These are phyloP conservation scores for Calameuta pallipes DNA, from an alignment of 2,888 invertebrate species.

Conservation along the genomic window DNA sequence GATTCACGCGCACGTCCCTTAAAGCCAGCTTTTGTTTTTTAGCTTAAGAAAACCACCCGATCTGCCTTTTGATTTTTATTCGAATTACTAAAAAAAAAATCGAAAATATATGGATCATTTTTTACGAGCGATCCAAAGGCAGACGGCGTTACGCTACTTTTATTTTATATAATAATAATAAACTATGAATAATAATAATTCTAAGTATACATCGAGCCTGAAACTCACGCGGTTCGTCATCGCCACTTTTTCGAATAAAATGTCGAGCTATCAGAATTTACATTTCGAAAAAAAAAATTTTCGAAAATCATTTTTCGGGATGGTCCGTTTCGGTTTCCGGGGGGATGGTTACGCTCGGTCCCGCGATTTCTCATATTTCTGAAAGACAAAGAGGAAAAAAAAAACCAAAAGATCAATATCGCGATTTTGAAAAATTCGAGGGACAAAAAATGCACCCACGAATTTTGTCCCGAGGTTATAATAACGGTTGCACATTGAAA, in stretches of 20 bases:
- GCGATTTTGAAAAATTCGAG: background rate
- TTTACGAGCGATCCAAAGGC: background rate
- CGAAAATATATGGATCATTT: background rate
- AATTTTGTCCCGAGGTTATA: background rate
- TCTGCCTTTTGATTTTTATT: background rate
- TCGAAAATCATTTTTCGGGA: background rate
- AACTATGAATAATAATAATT: background rate
- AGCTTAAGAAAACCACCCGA: background rate
- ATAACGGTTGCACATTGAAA: background rate
- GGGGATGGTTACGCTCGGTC: slow-evolving; percentile 1
- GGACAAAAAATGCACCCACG: background rate
- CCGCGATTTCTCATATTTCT: background rate
- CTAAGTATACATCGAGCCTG: background rate
- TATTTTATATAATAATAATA: background rate
- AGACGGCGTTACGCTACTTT: background rate
- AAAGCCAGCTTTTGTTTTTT: background rate
- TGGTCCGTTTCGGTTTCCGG: slow-evolving; percentile 3
- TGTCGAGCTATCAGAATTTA: no score
- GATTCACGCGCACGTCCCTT: background rate
- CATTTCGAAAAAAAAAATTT: background rate
- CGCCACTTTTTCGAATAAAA: background rate
- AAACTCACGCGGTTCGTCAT: background rate
- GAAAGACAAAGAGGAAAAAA: background rate
- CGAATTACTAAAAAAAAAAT: background rate
- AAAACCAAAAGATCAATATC: background rate